These are phyloP conservation scores for Parauchenoglanis punctatus DNA, from an alignment of 2,797 vertebrate genomes.

Conservation along the genomic window DNA sequence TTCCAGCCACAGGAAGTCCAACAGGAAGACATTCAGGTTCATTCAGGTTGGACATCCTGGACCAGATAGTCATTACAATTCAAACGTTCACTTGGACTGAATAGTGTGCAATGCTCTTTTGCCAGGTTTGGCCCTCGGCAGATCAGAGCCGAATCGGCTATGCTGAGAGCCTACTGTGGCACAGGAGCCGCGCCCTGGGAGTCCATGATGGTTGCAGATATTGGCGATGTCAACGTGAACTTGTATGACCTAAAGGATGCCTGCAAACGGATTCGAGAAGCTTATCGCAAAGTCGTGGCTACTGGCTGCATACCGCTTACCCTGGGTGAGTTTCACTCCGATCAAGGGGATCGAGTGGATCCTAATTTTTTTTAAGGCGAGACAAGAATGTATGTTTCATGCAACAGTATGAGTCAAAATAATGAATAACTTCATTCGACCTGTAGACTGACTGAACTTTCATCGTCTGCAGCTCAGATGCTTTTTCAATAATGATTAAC, in stretches of 20 bases:
- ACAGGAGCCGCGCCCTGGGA: conserved; percentile 83
- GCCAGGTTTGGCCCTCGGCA: conserved; percentile 88
- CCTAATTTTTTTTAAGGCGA: not conserved
- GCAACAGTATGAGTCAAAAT: not conserved
- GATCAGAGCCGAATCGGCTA: conserved; percentile 83
- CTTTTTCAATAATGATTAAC: conserved; percentile 19
- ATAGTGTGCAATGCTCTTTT: not conserved
- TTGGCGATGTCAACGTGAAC: conserved; percentile 88
- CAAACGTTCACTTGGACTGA: not conserved
- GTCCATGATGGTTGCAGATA: conserved; percentile 86
- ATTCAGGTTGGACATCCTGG: not conserved
- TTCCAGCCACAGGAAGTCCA: not conserved
- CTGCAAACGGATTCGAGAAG: conserved; percentile 82
- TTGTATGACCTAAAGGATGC: conserved; percentile 87
- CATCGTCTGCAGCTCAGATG: not conserved
- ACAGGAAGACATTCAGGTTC: not conserved
- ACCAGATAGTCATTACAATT: conserved; percentile 1
- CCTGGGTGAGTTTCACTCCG: conserved; percentile 77
- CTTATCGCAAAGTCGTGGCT: conserved; percentile 75
- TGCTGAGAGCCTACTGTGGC: conserved; percentile 77
- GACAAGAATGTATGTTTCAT: not conserved
- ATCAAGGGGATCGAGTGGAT: not conserved
- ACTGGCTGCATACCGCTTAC: conserved; percentile 85
- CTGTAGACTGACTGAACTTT: conserved; percentile 12
- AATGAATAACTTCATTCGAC: not conserved